A percentile compares a stretch with the other conserved stretches of the same genome.
Conservation (phyloP, 2,888 invertebrate species). For the Hydriomena furcata region DNA sequence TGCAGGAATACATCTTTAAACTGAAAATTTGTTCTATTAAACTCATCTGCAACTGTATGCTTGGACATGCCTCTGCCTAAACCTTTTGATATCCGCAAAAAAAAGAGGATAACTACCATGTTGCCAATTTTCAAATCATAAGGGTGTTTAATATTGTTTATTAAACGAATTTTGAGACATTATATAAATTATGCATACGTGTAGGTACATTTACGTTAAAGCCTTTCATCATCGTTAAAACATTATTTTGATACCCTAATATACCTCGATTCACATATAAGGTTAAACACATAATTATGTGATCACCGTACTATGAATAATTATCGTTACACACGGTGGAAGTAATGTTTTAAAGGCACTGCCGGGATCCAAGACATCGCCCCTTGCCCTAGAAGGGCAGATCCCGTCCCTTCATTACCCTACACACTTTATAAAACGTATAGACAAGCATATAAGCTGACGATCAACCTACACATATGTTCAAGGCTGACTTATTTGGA, state of each 20-base stretch:
- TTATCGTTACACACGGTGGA: constrained; percentile 61
- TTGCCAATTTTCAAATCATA: too few species aligned
- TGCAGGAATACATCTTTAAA: too few species aligned
- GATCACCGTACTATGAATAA: constrained; percentile 64
- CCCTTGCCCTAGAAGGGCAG: constrained; percentile 49
- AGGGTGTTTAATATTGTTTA: too few species aligned
- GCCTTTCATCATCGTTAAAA: background rate
- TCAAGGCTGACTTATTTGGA: constrained; percentile 58
- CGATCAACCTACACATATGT: constrained; percentile 52
- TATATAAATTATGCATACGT: too few species aligned
- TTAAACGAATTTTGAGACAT: too few species aligned
- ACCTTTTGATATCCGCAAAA: too few species aligned
- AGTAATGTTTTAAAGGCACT: constrained; percentile 64
- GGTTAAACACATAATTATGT: constrained; percentile 44
- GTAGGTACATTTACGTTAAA: too few species aligned
- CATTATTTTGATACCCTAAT: constrained; percentile 13
- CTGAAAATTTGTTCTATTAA: too few species aligned
- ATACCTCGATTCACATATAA: constrained; percentile 26
- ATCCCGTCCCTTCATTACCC: constrained; percentile 40
- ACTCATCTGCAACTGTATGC: too few species aligned
- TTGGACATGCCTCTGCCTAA: too few species aligned
- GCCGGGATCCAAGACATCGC: constrained; percentile 52
- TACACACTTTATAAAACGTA: constrained; percentile 35
- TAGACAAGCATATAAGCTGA: constrained; percentile 39
- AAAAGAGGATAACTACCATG: too few species aligned